Conservation (phyloP, 2,888 invertebrate species). For the Pseudolycoriella hygida region DNA sequence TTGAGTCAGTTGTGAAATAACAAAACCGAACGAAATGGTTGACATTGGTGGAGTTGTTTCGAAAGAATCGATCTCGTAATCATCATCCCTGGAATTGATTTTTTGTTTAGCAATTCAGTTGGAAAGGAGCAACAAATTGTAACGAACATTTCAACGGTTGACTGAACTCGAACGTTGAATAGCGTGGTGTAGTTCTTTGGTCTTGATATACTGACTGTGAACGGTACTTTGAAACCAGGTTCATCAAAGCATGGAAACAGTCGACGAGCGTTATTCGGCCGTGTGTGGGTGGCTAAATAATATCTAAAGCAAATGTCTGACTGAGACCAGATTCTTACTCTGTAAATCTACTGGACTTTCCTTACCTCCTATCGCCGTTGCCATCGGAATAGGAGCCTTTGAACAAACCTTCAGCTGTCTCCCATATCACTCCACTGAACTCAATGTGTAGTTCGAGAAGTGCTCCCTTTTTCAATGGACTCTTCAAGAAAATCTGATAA, state of each 20-base stretch:
- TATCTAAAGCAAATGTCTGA: conserved; percentile 25
- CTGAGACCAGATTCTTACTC: not conserved
- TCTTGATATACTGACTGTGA: conserved; percentile 42
- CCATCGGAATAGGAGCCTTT: conserved; percentile 40
- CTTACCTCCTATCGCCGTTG: conserved; percentile 20
- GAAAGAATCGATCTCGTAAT: conserved; percentile 50
- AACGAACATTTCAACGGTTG: conserved; percentile 39
- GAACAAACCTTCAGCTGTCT: conserved; percentile 49
- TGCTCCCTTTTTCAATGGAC: conserved; percentile 34
- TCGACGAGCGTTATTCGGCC: conserved; percentile 54
- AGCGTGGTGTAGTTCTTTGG: conserved; percentile 37
- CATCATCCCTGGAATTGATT: conserved; percentile 28
- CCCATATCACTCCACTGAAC: conserved; percentile 46
- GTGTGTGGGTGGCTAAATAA: conserved; percentile 48
- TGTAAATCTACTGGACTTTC: not conserved
- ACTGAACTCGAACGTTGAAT: conserved; percentile 44
- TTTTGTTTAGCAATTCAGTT: too few species aligned
- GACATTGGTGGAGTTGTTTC: conserved; percentile 56
- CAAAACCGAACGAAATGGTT: conserved; percentile 54
- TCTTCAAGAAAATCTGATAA: conserved; percentile 40
- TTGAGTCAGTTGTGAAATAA: conserved; percentile 44
- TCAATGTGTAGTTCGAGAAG: conserved; percentile 42
- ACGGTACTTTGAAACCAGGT: conserved; percentile 55
- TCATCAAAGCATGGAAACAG: conserved; percentile 73
- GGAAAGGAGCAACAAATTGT: not conserved